phyloP scores from a whole-genome alignment of 2,888 invertebrate species.

The Perizoma flavofasciatum region DNA sequence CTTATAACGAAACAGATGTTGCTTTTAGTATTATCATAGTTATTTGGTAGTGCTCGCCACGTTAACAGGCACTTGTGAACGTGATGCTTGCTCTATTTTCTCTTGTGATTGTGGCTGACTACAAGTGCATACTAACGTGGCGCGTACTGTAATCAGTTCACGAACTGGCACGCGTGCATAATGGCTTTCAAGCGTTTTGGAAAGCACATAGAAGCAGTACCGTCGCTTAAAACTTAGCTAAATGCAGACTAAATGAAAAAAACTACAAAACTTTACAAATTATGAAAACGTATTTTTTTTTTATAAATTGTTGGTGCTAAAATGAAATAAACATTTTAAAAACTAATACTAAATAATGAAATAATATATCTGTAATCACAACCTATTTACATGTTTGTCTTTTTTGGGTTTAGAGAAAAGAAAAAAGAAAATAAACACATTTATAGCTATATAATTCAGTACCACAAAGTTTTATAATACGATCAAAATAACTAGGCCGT shows the following conservation, averaged over 20 bases:
- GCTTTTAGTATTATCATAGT: constrained; percentile 5
- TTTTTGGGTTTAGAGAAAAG: constrained; percentile 6
- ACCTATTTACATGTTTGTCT: constrained; percentile 31
- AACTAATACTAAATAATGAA: constrained; percentile 15
- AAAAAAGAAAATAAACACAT: too few relatives aligned
- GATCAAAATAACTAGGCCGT: too few relatives aligned
- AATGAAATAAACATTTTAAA: too few relatives aligned
- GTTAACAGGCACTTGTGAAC: background rate
- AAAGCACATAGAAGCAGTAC: constrained; percentile 71
- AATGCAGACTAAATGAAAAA: constrained; percentile 12
- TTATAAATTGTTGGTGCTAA: too few relatives aligned
- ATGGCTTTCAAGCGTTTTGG: constrained; percentile 54
- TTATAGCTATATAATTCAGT: too few relatives aligned
- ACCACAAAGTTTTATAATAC: too few relatives aligned
- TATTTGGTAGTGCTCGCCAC: constrained; percentile 12
- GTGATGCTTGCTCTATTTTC: background rate
- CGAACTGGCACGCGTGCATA: constrained; percentile 63
- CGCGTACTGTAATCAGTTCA: constrained; percentile 15
- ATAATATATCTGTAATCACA: constrained; percentile 24
- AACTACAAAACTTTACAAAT: background rate
- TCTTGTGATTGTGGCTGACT: background rate
- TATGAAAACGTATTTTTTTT: background rate
- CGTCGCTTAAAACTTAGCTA: constrained; percentile 45
- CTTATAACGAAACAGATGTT: constrained; percentile 1
- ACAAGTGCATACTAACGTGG: constrained; percentile 4